Percentiles rank a stretch among this genome's conserved stretches.
These are phyloP conservation scores for Morpho helenor DNA, from an alignment of 2,888 invertebrate species.

Conservation along the genomic window DNA sequence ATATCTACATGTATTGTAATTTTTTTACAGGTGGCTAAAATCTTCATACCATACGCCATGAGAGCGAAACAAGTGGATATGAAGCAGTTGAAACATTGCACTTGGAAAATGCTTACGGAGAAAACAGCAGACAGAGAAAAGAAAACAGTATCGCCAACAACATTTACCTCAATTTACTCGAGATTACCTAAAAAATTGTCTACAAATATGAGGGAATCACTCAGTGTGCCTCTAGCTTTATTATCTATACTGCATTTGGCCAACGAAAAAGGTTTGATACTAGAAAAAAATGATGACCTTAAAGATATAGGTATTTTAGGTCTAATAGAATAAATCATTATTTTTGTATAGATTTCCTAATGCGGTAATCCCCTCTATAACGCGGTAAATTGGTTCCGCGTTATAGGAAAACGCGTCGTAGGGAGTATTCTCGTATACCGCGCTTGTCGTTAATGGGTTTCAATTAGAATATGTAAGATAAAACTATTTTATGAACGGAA, in stretches of 20 bases:
- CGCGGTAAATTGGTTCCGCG: too few relatives aligned
- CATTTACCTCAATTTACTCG: conserved; percentile 78
- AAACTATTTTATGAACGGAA: too few relatives aligned
- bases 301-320: conserved; percentile 75
- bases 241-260: conserved; percentile 90
- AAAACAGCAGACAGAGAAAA: conserved; percentile 45
- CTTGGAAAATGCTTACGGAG: conserved; percentile 82
- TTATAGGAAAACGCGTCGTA: too few relatives aligned
- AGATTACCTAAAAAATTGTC: conserved; percentile 78
- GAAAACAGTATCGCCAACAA: conserved; percentile 61
- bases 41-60: conserved; percentile 88
- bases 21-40: conserved; percentile 80
- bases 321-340: conserved; percentile 41
- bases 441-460: too few relatives aligned
- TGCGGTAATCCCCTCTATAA: too few relatives aligned
- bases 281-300: conserved; percentile 71
- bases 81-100: conserved; percentile 87
- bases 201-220: conserved; percentile 82
- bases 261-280: conserved; percentile 85
- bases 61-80: conserved; percentile 93
- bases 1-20: not conserved
- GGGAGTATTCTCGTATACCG: too few relatives aligned
- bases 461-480: too few relatives aligned
- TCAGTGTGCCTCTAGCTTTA: conserved; percentile 89
- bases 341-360: not conserved